Evolutionary conservation across 2,888 invertebrate genomes (phyloP).

Genomic region (Leucophenga montana): DNA sequence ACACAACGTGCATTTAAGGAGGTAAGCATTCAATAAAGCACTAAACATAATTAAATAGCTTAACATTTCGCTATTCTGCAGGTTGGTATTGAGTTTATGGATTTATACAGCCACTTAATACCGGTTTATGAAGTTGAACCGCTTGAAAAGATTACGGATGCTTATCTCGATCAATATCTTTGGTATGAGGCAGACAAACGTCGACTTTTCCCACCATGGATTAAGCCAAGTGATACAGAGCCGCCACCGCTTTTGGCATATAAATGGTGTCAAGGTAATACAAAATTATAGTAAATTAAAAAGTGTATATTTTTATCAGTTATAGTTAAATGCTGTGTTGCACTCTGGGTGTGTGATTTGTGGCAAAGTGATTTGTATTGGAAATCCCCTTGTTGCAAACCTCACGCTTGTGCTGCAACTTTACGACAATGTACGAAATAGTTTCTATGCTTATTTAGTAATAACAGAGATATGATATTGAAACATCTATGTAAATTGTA

Average conservation of each 20-base stretch:
- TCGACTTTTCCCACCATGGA: slow-evolving; percentile 97
- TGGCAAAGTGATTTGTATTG: slow-evolving; percentile 78
- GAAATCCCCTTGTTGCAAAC: slow-evolving; percentile 82
- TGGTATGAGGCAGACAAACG: slow-evolving; percentile 99
- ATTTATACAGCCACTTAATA: slow-evolving; percentile 97
- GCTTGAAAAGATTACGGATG: slow-evolving; percentile 99
- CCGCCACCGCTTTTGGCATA: slow-evolving; percentile 94
- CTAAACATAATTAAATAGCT: slow-evolving; percentile 1
- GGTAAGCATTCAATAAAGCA: slow-evolving; percentile 70
- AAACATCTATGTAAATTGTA: too few species aligned
- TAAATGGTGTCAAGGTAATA: slow-evolving; percentile 98
- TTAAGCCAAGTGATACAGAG: slow-evolving; percentile 98
- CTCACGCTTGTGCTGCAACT: slow-evolving; percentile 76
- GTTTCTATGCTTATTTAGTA: too few species aligned
- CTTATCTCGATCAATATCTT: slow-evolving; percentile 98
- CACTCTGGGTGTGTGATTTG: slow-evolving; percentile 78
- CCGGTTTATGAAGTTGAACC: slow-evolving; percentile 99
- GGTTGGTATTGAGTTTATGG: slow-evolving; percentile 99
- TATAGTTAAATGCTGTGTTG: slow-evolving; percentile 32
- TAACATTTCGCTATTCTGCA: slow-evolving; percentile 58
- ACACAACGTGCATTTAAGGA: slow-evolving; percentile 99
- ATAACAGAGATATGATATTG: too few species aligned
- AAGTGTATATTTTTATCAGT: not conserved
- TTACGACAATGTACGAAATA: slow-evolving; percentile 26
- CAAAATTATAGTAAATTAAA: not conserved